Conservation (phyloP, 2,888 invertebrate genomes). For the Drosophila planitibia region DNA sequence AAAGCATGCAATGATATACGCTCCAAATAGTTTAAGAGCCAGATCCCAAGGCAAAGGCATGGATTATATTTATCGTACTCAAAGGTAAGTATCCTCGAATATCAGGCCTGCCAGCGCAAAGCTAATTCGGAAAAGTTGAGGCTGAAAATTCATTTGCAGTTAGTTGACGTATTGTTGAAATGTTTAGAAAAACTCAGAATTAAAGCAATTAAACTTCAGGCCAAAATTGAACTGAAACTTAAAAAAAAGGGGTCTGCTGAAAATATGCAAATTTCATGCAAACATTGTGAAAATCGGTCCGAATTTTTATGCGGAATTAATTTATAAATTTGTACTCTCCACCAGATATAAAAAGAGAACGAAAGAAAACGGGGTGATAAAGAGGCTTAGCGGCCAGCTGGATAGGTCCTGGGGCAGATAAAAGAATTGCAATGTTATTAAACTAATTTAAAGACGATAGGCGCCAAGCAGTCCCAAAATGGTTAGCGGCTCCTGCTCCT, state of each 20-base stretch:
- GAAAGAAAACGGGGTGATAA: slow-evolving; percentile 30
- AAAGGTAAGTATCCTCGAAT: not conserved
- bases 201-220: not conserved
- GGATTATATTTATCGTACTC: not conserved
- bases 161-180: not conserved
- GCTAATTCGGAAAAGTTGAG: not conserved
- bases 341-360: not conserved
- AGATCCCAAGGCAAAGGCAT: not conserved
- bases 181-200: not conserved
- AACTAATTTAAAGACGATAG: slow-evolving; percentile 81
- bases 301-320: slow-evolving; percentile 19
- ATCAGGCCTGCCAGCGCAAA: not conserved
- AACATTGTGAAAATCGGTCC: not conserved
- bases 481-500: slow-evolving; percentile 9
- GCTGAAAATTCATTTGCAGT: not conserved
- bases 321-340: slow-evolving; percentile 11
- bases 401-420: slow-evolving; percentile 58
- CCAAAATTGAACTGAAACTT: not conserved
- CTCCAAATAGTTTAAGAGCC: not conserved
- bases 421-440: slow-evolving; percentile 72
- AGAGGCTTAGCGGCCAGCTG: slow-evolving; percentile 52
- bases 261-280: slow-evolving; percentile 1
- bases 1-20: slow-evolving; percentile 15
- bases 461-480: slow-evolving; percentile 40
- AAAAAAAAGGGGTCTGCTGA: not conserved